A percentile compares a stretch with the other conserved stretches of the same genome.
Evolutionary conservation across 2,113 vertebrate species (phyloP).

Genomic region (Sapajus apella): DNA sequence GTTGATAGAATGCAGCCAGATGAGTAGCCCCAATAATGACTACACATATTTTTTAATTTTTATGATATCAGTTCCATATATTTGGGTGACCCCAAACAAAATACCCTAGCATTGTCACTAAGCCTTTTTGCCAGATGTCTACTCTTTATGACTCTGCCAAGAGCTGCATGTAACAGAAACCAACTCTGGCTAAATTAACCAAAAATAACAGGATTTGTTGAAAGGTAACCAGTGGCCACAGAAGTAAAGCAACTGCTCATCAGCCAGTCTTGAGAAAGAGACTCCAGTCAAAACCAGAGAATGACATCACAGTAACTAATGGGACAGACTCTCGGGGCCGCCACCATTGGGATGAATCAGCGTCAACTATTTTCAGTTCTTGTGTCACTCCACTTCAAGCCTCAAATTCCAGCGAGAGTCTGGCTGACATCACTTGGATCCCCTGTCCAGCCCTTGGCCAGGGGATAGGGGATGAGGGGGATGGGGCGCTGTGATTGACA

Average conservation of each 20-base stretch:
- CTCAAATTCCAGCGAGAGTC: slow-evolving; percentile 33
- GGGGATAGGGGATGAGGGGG: not conserved
- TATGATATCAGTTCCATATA: not conserved
- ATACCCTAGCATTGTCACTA: not conserved
- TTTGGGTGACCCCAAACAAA: slow-evolving; percentile 23
- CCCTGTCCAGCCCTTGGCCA: not conserved
- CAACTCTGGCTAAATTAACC: not conserved
- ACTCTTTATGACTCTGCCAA: not conserved
- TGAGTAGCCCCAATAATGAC: not conserved
- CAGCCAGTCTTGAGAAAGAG: not conserved
- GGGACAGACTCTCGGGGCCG: not conserved
- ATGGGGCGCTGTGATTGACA: not conserved
- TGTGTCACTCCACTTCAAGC: slow-evolving; percentile 50
- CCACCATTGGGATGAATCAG: slow-evolving; percentile 19
- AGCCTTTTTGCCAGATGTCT: not conserved
- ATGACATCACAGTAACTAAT: not conserved
- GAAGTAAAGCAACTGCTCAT: not conserved
- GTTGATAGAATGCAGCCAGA: not conserved
- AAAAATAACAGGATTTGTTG: slow-evolving; percentile 21
- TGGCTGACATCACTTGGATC: not conserved
- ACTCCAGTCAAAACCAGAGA: not conserved
- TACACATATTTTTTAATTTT: not conserved
- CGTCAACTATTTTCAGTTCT: slow-evolving; percentile 65
- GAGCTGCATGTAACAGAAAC: not conserved
- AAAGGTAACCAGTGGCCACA: not conserved